Evolutionary conservation across 2,888 invertebrate species (phyloP), one percentile per base, ranked within the genome.

Genomic region (Tuta absoluta): DNA sequence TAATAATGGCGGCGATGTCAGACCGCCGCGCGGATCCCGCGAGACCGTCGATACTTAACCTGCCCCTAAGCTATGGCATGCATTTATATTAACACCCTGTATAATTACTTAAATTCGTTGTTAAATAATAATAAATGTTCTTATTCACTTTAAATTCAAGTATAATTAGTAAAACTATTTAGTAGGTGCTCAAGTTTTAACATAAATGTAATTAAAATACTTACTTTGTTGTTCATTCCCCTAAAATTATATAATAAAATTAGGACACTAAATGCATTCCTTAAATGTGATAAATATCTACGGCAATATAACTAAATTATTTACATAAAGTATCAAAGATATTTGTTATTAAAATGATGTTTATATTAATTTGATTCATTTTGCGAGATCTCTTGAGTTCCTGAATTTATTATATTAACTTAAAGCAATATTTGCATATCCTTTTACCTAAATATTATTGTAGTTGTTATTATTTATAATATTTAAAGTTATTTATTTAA

Each of bases 391-490:
- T 53, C 51, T 56, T 33, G 33, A 56, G 56, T 56, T 56, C 45
- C 41, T 59, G 41, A n/a, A 45, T 41, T 45, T 21, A 45, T 19
- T n/a, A 41, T 14, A 41, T 41, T 41, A 41, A 41, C 41, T 33
- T 41, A 41, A 23, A 58, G 71, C 71, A 71, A 71, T 71, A 69
- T 59, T 61, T 45, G 69, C 71, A 71, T 71, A 71, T 71, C 70
- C 63, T 33, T 56, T 33, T 33, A 33, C 8, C 7, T 17, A 28
- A 33, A 56, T 23, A 14, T 23, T 14, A 23, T 21, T 12, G 8
- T 56, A n/a, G 17, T n/a, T 33, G 14, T 33, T 5, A 7, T 56
- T 28, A 10, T 56, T n/a, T 33, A 17, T 17, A 28, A 4, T 24
- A 53, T 56, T 56, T 1, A 49, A 28, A 28, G 28, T 28, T 28